phyloP scores from a whole-genome alignment of 1,140 invertebrate genomes.

The Archivesica marissinica region DNA sequence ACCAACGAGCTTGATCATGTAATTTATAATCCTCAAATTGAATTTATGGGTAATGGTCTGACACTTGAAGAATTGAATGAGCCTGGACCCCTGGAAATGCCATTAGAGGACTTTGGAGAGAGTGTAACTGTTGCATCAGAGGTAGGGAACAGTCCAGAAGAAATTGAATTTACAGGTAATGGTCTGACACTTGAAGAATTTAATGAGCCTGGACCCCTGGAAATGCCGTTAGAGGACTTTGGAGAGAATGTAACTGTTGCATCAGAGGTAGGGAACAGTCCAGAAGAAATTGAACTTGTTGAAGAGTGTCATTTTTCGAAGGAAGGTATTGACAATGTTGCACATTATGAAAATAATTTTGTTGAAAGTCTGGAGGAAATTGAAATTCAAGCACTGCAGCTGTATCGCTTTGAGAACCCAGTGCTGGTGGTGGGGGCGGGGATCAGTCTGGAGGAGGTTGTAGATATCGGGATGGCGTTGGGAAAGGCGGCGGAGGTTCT shows the following conservation, averaged over 20 bases:
- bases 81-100: no score
- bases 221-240: neutral
- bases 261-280: neutral
- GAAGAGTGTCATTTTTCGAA: no score
- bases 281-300: neutral
- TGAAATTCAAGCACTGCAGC: neutral
- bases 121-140: neutral
- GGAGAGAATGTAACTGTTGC: constrained; percentile 1
- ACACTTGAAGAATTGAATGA: no score
- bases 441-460: neutral
- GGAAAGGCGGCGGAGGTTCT: neutral
- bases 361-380: neutral
- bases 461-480: neutral
- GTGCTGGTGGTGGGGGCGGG: neutral
- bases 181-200: no score
- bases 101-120: neutral
- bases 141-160: neutral
- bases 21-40: no score
- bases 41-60: no score
- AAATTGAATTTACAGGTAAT: no score
- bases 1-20: no score
- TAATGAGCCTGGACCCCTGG: no score
- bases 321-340: no score
- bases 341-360: neutral
- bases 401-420: constrained; percentile 10